phyloP scores from a whole-genome alignment of 2,113 vertebrate genomes.

The Charina bottae region DNA sequence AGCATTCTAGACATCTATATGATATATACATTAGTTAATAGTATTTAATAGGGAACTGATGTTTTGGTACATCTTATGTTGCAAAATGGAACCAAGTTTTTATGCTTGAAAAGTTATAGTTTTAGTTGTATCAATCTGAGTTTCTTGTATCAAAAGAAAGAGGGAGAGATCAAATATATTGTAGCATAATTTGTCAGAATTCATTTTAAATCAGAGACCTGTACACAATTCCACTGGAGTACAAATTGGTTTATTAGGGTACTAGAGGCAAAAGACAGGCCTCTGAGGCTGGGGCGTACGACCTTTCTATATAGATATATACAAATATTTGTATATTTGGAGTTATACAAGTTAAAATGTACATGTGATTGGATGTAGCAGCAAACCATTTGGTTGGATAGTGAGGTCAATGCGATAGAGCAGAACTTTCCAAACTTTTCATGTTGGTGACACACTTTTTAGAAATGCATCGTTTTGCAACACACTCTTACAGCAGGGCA shows the following conservation, averaged over 20 bases:
- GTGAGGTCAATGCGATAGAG: background rate
- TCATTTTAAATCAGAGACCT: background rate
- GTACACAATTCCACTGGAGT: background rate
- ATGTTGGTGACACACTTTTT: too few species aligned
- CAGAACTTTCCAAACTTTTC: too few species aligned
- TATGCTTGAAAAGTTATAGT: background rate
- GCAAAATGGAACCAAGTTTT: background rate
- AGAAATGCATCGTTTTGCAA: too few species aligned
- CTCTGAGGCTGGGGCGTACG: background rate
- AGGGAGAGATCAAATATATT: background rate
- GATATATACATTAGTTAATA: background rate
- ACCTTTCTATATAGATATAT: background rate
- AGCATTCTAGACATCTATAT: slow-evolving; percentile 26
- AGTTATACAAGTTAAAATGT: background rate
- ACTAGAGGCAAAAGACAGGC: background rate
- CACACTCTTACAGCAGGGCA: too few species aligned
- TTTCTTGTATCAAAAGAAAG: background rate
- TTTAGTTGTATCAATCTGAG: background rate
- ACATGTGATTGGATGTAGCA: background rate
- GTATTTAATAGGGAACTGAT: background rate
- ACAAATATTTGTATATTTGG: too few species aligned
- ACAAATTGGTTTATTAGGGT: background rate
- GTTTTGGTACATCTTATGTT: background rate
- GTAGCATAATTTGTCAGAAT: background rate
- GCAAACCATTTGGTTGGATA: background rate